Conservation (phyloP, 2,888 invertebrate genomes). For the Melanchra persicariae region DNA sequence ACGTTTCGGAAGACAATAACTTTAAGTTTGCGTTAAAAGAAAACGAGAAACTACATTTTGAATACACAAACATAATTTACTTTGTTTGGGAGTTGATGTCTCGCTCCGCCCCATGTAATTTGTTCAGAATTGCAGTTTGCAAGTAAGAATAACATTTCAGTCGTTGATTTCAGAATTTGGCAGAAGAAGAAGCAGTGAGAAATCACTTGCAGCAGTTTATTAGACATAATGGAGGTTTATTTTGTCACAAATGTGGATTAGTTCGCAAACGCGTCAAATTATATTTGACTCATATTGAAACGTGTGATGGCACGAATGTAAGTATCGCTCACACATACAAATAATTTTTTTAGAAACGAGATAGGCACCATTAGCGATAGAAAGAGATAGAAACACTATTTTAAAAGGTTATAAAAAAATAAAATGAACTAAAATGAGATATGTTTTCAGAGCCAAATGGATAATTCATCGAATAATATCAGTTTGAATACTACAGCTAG, state of each 20-base stretch:
- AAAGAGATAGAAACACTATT: neutral
- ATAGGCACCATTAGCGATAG: neutral
- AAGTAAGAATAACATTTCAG: neutral
- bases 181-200: slow-evolving; percentile 64
- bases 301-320: slow-evolving; percentile 52
- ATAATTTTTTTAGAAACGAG: neutral
- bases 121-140: neutral
- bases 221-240: slow-evolving; percentile 60
- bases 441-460: slow-evolving; percentile 30
- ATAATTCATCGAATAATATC: slow-evolving; percentile 22
- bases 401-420: neutral
- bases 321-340: slow-evolving; percentile 15
- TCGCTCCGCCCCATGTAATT: no score
- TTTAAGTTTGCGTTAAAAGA: no score
- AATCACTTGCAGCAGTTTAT: slow-evolving; percentile 68
- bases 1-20: no score
- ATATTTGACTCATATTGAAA: slow-evolving; percentile 55
- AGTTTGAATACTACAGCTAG: slow-evolving; percentile 35
- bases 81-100: no score
- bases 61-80: no score
- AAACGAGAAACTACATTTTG: no score
- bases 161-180: slow-evolving; percentile 49
- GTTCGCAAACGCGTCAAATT: slow-evolving; percentile 57
- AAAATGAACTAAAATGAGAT: neutral
- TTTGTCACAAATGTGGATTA: slow-evolving; percentile 69